Base-by-base conservation (phyloP, 2,888 invertebrate genomes). In the Drosophila testacea region DNA sequence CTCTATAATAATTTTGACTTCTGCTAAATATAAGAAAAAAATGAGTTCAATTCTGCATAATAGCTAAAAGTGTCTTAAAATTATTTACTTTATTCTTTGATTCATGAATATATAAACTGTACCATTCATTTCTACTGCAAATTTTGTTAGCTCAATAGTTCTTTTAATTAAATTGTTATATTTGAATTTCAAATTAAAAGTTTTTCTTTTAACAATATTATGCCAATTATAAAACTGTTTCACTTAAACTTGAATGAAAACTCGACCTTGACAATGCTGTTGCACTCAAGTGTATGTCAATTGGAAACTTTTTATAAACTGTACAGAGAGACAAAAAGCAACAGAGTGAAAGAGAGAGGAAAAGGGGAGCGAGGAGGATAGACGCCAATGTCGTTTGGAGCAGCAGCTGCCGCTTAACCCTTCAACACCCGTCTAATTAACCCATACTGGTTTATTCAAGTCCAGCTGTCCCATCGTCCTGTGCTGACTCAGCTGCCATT, bases 401-500 rank as follows among this genome's bases (percentile, higher is more conserved):
- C 42, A 34, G 27, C 73, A 78, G 74, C 69, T 73, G 77, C 63
- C 72, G 69, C 57, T 76, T 70, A 83, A 75, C 75, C 81, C 69
- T 71, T 56, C 69, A 76, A 78, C 89, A 69, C 81, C 54, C 82
- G 68, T 63, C 84, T 87, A 84, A 84, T 88, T 88, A 84, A 89
- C 87, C 76, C 84, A 60, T 62, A 70, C 79, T 56, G 46, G n/a
- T 22, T 41, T 63, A 22, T 46, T n/a, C 36, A 16, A 11, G 13
- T n/a, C 16, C 44, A 47, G 66, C 46, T 50, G 44, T 42, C 50
- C 16, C 9, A 11, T 30, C n/a, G 7, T 55, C 46, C 55, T 38
- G 41, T 46, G 79, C 64, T 76, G 77, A 76, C 59, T 77, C 80
- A 77, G 72, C 68, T 79, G 80, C 61, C 60, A 75, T 70, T 79